Percentiles rank a stretch among this genome's conserved stretches.
Conservation (phyloP, 2,797 vertebrate species). For the Lagocephalus sceleratus region DNA sequence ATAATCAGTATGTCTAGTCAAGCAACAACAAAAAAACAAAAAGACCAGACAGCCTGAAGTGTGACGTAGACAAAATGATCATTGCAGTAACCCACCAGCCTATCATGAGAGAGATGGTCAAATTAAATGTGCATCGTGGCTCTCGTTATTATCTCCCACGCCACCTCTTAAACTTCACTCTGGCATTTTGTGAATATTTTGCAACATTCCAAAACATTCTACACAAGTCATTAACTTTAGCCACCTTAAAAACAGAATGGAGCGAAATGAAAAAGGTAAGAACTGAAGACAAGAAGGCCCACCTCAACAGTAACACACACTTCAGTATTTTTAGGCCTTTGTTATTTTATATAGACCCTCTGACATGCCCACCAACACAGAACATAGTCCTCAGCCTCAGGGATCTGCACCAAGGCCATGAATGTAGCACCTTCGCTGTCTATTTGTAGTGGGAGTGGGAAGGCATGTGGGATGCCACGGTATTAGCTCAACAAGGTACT, state of each 20-base stretch:
- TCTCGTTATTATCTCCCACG: no score
- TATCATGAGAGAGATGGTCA: no score
- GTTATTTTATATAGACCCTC: slow-evolving; percentile 67
- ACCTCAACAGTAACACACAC: slow-evolving; percentile 31
- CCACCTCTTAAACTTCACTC: no score
- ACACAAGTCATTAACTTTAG: no score
- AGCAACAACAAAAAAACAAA: no score
- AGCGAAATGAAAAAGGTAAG: background rate
- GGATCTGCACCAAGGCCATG: slow-evolving; percentile 65
- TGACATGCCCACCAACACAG: slow-evolving; percentile 76
- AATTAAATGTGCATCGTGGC: no score
- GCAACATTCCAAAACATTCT: no score
- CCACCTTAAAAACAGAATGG: slow-evolving; percentile 26
- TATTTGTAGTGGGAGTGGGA: slow-evolving; percentile 80
- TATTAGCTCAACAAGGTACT: slow-evolving; percentile 46
- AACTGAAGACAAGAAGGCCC: slow-evolving; percentile 5
- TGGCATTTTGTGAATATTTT: no score
- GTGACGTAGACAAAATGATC: no score
- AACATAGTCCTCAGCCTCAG: slow-evolving; percentile 67
- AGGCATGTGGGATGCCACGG: slow-evolving; percentile 73
- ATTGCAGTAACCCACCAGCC: no score
- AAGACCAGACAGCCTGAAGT: no score
- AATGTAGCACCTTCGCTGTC: slow-evolving; percentile 76
- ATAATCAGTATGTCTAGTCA: no score
- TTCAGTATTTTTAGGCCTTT: slow-evolving; percentile 67